Base-by-base conservation (phyloP, 2,888 invertebrate species). In the Sphaerophoria rueppellii region DNA sequence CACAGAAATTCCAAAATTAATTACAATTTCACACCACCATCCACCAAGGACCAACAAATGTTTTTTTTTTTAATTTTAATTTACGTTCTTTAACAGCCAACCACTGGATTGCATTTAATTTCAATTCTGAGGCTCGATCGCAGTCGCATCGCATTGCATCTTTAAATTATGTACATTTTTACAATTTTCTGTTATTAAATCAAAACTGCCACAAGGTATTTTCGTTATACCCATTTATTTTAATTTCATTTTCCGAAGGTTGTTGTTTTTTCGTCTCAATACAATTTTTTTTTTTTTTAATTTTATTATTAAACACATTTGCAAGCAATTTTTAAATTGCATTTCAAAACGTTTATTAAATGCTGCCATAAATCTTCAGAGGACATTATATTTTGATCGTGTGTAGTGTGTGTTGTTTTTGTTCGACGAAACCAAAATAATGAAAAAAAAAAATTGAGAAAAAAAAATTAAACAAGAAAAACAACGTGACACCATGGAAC, bases 331-430 rank as follows among this genome's bases (percentile, higher is more conserved):
- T 77, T 73, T 32, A 67, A 83, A 85, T 71, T 80, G 34, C 74
- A 80, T 81, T 81, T 81, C 69, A 81, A 80, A 85, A 80, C 69
- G 69, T 81, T 85, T 85, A 76, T 81, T 81, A 85, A 85, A 77
- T 81, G 81, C 81, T 76, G 12, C 58, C 81, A 85, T 85, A 85
- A 81, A 85, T 85, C 81, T 85, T 73, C 57, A 46, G 52, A 40
- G 46, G 70, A 76, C 61, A 72, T 71, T 57, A 48, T 50, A 35
- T 24, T 48, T 52, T 6, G 16, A 24, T 2, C 24, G 6, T 16
- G 16, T 52, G 40, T 40, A 1, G 4, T 40, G 40, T 40, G 40
- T 60, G 60, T 60, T 43, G 12, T 6, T 65, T 54, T 4, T 46
- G 32, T 5, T 24, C 24, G 24, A 24, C 24, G n/a, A 34, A 40